Evolutionary conservation across 2,797 vertebrate species (phyloP).

Genomic region (Brachyrhaphis roseni): DNA sequence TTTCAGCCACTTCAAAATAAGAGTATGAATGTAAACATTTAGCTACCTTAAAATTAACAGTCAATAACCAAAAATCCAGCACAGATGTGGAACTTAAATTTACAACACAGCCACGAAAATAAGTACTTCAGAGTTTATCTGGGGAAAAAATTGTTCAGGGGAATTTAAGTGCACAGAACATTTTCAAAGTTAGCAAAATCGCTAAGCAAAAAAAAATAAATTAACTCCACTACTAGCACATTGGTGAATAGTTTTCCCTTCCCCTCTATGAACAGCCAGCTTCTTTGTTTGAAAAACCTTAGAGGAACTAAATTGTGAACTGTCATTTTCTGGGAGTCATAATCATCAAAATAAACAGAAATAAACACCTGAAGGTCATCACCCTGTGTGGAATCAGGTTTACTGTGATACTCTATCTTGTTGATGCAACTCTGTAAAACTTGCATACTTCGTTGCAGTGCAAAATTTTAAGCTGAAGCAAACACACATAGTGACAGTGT

Average conservation of each 20-base stretch:
- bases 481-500: conserved; percentile 16
- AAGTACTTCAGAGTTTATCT: too few species aligned
- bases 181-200: too few species aligned
- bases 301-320: neutral
- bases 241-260: neutral
- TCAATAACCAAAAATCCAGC: too few species aligned
- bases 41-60: too few species aligned
- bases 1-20: too few species aligned
- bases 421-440: neutral
- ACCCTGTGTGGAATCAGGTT: neutral
- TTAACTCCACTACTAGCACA: too few species aligned
- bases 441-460: neutral
- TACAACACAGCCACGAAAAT: too few species aligned
- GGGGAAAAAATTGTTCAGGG: too few species aligned
- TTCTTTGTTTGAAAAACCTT: neutral
- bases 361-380: neutral
- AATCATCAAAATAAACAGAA: neutral
- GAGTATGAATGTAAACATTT: too few species aligned
- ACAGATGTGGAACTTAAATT: too few species aligned
- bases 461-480: conserved; percentile 10
- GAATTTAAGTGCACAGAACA: too few species aligned
- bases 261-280: neutral
- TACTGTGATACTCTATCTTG: neutral
- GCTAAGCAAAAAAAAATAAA: too few species aligned
- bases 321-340: neutral